phyloP scores from a whole-genome alignment of 2,888 invertebrate genomes.

The Mimachlamys varia region DNA sequence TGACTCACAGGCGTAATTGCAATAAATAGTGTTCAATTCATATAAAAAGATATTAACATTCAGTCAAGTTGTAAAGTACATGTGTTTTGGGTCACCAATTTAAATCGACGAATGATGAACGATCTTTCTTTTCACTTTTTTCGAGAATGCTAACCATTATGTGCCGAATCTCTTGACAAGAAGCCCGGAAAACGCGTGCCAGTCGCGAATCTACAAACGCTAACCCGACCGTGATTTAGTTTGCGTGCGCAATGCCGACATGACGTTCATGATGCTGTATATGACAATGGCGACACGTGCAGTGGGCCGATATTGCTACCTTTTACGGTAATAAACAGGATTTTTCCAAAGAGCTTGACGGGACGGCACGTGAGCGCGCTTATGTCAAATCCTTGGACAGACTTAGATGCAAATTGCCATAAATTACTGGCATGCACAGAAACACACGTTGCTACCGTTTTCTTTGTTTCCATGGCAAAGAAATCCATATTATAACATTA shows the following conservation, averaged over 20 bases:
- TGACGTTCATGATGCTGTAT: slow-evolving; percentile 23
- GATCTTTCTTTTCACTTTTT: background rate
- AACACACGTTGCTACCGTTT: background rate
- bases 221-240: background rate
- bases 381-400: slow-evolving; percentile 6
- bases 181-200: slow-evolving; percentile 14
- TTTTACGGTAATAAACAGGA: slow-evolving; percentile 36
- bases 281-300: slow-evolving; percentile 10
- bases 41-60: background rate
- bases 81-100: slow-evolving; percentile 2
- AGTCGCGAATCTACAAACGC: background rate
- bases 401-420: slow-evolving; percentile 12
- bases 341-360: background rate
- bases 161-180: slow-evolving; percentile 7
- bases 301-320: slow-evolving; percentile 27
- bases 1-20: slow-evolving; percentile 5
- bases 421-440: slow-evolving; percentile 11
- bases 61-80: slow-evolving; percentile 7
- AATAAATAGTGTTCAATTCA: background rate
- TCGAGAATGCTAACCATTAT: background rate
- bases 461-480: slow-evolving; percentile 31
- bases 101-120: background rate
- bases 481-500: slow-evolving; percentile 17
- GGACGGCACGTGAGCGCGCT: slow-evolving; percentile 26
- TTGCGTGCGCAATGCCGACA: background rate